Evolutionary conservation across 2,888 invertebrate species (phyloP), one percentile per base, ranked within the genome.

Genomic region (Oasisia sp.): DNA sequence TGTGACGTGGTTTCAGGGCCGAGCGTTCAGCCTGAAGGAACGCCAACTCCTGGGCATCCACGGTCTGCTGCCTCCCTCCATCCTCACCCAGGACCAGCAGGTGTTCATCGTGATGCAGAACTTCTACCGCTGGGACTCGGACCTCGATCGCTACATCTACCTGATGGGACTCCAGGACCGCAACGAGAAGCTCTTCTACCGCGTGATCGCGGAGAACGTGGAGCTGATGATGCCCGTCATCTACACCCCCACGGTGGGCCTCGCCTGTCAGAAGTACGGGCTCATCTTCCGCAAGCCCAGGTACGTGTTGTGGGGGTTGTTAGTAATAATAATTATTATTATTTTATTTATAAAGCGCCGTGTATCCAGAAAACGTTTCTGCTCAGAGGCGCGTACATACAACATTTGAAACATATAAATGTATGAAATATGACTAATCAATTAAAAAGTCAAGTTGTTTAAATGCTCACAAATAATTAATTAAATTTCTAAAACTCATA

Each of bases 241-340:
- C 32, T 99, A 99, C 97, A 99, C 99, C 0, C 99, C 99, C 0
- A 99, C 99, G 0, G 99, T 99, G 27, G 99, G 99, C 12, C 97
- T 98, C 94, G 99, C 99, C 89, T 99, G 99, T 96, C 99, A 99
- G 97, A 99, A 99, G 96, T 99, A 98, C 96, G 99, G 99, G 45
- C 97, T 99, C 94, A 98, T 99, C 93, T 98, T 97, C 97, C 97
- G 98, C 94, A 97, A 99, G 95, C 99, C 99, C 0, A 97, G 98
- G 97, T 97, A 93, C 74, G n/a, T 74, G 2, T 38, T 38, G 38
- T 38, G 38, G 38, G 38, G 92, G 94, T 50, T 50, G 14, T 50
- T 50, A 0, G 50, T n/a, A n/a, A n/a, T n/a, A n/a, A n/a, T n/a
- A n/a, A n/a, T n/a, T n/a, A n/a, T n/a, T n/a, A n/a, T n/a, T n/a